Evolutionary conservation across 2,888 invertebrate genomes (phyloP).

Genomic region (Cordylochernes scorpioides): DNA sequence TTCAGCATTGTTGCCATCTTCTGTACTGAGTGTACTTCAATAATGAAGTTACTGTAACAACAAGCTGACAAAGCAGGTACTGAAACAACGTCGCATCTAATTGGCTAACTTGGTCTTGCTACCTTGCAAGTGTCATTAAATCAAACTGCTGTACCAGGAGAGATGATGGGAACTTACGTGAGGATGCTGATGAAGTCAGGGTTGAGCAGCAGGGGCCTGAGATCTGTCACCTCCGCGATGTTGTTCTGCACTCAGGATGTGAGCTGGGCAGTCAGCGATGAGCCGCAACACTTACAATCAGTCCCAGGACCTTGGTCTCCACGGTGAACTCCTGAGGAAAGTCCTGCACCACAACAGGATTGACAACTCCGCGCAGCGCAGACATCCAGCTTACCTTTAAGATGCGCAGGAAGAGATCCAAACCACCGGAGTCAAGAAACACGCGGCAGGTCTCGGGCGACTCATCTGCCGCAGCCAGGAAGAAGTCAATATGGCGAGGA

Average conservation of each 20-base stretch:
- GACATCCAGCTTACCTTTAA: slow-evolving; percentile 7
- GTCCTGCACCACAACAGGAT: slow-evolving; percentile 14
- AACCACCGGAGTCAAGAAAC: slow-evolving; percentile 38
- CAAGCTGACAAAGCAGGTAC: no score
- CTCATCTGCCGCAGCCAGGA: no score
- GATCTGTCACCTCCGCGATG: slow-evolving; percentile 38
- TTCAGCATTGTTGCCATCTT: no score
- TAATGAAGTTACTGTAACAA: no score
- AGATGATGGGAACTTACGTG: slow-evolving; percentile 19
- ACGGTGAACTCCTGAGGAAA: slow-evolving; percentile 35
- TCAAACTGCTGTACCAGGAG: no score
- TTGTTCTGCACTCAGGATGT: slow-evolving; percentile 38
- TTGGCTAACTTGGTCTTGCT: no score
- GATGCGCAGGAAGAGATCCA: slow-evolving; percentile 36
- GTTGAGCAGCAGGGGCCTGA: slow-evolving; percentile 29
- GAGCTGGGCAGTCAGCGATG: no score
- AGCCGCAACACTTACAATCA: slow-evolving; percentile 25
- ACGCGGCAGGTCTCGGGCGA: slow-evolving; percentile 39
- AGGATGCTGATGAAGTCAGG: slow-evolving; percentile 30
- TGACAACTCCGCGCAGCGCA: neutral
- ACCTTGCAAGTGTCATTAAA: no score
- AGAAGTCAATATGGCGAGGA: no score
- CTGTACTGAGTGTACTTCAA: no score
- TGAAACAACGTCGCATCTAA: no score
- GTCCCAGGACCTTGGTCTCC: slow-evolving; percentile 44